Conservation (phyloP, 1,140 invertebrate genomes). For the Oreohelix idahoensis region DNA sequence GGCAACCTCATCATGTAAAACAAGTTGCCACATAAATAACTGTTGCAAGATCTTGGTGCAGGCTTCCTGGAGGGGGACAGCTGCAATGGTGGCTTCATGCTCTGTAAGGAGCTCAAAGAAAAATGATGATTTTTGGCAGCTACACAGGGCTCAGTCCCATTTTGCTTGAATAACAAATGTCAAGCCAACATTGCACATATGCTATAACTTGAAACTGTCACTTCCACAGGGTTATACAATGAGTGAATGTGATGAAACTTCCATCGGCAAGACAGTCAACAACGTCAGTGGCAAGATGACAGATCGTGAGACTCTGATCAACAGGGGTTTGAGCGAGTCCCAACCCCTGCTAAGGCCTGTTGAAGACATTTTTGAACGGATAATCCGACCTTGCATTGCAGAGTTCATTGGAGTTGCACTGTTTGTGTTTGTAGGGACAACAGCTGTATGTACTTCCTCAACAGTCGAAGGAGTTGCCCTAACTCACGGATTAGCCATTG, state of each 20-base stretch:
- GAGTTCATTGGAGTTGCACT: conserved; percentile 60
- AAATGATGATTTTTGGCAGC: too few relatives aligned
- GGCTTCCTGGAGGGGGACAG: too few relatives aligned
- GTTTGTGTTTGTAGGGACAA: conserved; percentile 63
- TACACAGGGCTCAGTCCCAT: too few relatives aligned
- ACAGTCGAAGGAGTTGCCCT: conserved; percentile 49
- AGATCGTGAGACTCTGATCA: background rate
- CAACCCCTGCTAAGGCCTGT: too few relatives aligned
- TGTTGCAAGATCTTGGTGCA: too few relatives aligned
- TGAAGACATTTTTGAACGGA: conserved; percentile 35
- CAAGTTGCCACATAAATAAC: too few relatives aligned
- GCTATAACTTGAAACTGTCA: background rate
- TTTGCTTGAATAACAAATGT: too few relatives aligned
- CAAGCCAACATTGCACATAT: too few relatives aligned
- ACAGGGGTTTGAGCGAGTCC: background rate
- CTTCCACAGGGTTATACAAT: background rate
- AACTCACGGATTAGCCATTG: conserved; percentile 67
- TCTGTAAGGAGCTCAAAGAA: too few relatives aligned
- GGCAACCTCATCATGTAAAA: too few relatives aligned
- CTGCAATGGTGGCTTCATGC: too few relatives aligned
- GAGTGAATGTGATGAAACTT: background rate
- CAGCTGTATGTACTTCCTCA: conserved; percentile 26
- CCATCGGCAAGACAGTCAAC: background rate
- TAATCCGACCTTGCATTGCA: conserved; percentile 54
- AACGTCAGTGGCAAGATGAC: background rate